Evolutionary conservation across 2,797 vertebrate genomes (phyloP).

Genomic region (Silurus aristotelis): DNA sequence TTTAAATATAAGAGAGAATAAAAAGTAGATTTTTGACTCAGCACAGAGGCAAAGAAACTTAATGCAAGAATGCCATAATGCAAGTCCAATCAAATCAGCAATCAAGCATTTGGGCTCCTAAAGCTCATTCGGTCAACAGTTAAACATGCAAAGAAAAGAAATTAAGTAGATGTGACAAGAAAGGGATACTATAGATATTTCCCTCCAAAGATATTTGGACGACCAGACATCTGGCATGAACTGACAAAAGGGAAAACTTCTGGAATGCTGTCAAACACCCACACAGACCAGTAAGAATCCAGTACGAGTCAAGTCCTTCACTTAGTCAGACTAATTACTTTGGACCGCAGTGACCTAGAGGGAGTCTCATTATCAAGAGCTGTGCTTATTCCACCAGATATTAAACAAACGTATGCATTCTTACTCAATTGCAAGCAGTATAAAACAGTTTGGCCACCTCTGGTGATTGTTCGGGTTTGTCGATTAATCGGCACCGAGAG

Average conservation of each 20-base stretch:
- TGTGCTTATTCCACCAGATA: not conserved
- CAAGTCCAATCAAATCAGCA: conserved; percentile 18
- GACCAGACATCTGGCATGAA: not conserved
- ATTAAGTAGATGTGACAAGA: not conserved
- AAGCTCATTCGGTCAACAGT: not conserved
- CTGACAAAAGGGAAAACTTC: not conserved
- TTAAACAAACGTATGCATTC: not conserved
- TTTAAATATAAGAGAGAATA: not conserved
- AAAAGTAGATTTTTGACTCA: not conserved
- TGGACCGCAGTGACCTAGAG: not conserved
- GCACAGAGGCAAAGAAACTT: too few relatives aligned
- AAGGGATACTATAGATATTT: not conserved
- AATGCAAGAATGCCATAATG: not conserved
- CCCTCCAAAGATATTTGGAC: not conserved
- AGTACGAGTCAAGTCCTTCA: not conserved
- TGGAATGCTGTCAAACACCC: conserved; percentile 72
- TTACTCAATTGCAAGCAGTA: too few relatives aligned
- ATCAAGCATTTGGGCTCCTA: conserved; percentile 33
- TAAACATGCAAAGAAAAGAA: not conserved
- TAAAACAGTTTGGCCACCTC: not conserved
- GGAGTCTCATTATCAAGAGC: not conserved
- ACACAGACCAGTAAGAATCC: conserved; percentile 48
- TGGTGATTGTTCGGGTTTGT: too few relatives aligned
- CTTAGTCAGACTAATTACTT: not conserved
- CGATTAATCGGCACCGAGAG: too few relatives aligned